A percentile compares a stretch with the other conserved stretches of the same genome.
phyloP scores from a whole-genome alignment of 2,888 invertebrate species.

The Cryptosula pallasiana region DNA sequence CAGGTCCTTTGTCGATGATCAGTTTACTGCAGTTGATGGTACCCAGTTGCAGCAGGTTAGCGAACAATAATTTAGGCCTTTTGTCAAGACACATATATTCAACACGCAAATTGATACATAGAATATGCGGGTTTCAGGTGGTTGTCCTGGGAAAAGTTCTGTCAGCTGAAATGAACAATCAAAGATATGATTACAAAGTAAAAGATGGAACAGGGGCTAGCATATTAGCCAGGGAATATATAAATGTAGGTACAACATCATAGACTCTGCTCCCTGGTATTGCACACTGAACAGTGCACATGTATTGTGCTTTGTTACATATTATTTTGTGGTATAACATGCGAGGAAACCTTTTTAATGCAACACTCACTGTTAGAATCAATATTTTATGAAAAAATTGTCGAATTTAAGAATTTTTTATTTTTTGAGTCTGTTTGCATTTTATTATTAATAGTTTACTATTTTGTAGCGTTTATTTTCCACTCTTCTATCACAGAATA shows the following conservation, averaged over 20 bases:
- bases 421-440: too few species aligned
- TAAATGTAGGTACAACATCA: slow-evolving; percentile 19
- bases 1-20: neutral
- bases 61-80: neutral
- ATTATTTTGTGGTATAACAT: too few species aligned
- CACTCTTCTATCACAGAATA: too few species aligned
- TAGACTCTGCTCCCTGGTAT: too few species aligned
- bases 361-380: too few species aligned
- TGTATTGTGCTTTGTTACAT: too few species aligned
- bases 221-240: neutral
- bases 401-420: too few species aligned
- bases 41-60: neutral
- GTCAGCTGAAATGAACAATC: slow-evolving; percentile 4
- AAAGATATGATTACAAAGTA: slow-evolving; percentile 6
- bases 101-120: neutral
- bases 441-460: too few species aligned
- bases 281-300: too few species aligned
- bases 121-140: neutral
- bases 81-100: neutral
- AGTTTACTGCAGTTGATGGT: neutral
- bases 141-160: neutral
- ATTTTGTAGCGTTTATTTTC: too few species aligned
- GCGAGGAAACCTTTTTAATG: too few species aligned
- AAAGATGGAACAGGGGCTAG: neutral
- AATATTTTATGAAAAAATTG: too few species aligned